Evolutionary conservation across 2,797 vertebrate genomes (phyloP), one percentile per base, ranked within the genome.

Genomic region (Lepilemur ruficaudatus): DNA sequence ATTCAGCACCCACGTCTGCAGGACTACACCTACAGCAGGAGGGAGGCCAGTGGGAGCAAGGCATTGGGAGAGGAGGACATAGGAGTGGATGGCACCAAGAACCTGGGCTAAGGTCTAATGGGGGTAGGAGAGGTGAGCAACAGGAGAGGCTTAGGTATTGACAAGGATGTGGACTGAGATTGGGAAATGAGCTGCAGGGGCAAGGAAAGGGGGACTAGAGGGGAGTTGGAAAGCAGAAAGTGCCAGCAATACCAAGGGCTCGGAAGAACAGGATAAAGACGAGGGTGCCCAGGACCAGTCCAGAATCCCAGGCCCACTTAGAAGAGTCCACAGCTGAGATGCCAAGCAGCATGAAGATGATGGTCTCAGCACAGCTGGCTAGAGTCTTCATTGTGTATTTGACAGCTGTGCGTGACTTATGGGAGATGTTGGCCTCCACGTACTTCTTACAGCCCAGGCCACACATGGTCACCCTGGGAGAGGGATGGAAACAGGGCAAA

Each of bases 311-410:
- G 38, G 99, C 99, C 99, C 99, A 99, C 98, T 99, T 99, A 92
- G 99, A 99, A 90, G 99, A 99, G 98, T 99, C 99, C 97, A 99
- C 99, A 0, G 99, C 99, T 0, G 99, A 99, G 98, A 99, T 99
- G 73, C 99, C 99, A 76, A 99, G 98, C 98, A 99, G 99, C 98
- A 99, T 99, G 98, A 99, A 99, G 98, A 99, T 99, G 98, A 99
- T 99, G 72, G 99, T 99, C 98, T 99, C 99, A 0, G 99, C 99
- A 13, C 99, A 99, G 98, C 99, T 99, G 93, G 99, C 99, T 97
- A 99, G 98, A 0, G 99, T 99, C 98, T 99, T 99, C 99, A 99
- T 99, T 15, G 99, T 99, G 97, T 99, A 99, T 95, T 99, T 99
- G 90, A 99, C 99, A 0, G 99, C 99, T 69, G 99, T 99, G 89